Conservation (phyloP, 2,797 vertebrate species). For the Mus spretus region DNA sequence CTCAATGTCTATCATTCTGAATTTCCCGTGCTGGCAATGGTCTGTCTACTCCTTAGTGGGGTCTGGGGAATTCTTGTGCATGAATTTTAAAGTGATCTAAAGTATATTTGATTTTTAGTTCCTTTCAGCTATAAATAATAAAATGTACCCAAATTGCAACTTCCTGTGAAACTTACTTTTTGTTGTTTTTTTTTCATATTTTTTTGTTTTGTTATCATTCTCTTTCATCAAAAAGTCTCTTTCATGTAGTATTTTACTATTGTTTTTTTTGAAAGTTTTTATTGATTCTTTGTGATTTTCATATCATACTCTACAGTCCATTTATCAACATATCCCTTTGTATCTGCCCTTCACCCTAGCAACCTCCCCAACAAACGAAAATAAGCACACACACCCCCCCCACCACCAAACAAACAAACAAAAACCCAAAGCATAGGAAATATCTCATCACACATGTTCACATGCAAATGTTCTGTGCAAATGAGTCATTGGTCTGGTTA, state of each 20-base stretch:
- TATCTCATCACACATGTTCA: neutral
- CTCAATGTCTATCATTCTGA: neutral
- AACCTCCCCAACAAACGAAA: neutral
- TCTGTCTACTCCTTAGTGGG: neutral
- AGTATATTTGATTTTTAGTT: slow-evolving; percentile 13
- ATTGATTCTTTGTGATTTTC: neutral
- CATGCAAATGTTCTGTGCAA: neutral
- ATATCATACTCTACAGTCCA: neutral
- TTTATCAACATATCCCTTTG: neutral
- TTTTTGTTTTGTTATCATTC: slow-evolving; percentile 42
- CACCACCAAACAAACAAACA: neutral
- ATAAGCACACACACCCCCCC: neutral
- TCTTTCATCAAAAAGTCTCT: slow-evolving; percentile 48
- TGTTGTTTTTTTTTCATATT: neutral
- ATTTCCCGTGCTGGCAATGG: neutral
- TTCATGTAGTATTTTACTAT: neutral
- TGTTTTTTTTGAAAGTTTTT: neutral
- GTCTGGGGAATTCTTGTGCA: neutral
- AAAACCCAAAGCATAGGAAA: neutral
- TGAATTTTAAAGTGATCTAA: slow-evolving; percentile 21
- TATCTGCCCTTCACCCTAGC: neutral
- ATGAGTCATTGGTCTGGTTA: neutral
- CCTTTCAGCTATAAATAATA: slow-evolving; percentile 33
- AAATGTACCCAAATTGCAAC: neutral
- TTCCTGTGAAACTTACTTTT: neutral